phyloP scores from a whole-genome alignment of 2,113 vertebrate species.

The Notarius quadriscutis region DNA sequence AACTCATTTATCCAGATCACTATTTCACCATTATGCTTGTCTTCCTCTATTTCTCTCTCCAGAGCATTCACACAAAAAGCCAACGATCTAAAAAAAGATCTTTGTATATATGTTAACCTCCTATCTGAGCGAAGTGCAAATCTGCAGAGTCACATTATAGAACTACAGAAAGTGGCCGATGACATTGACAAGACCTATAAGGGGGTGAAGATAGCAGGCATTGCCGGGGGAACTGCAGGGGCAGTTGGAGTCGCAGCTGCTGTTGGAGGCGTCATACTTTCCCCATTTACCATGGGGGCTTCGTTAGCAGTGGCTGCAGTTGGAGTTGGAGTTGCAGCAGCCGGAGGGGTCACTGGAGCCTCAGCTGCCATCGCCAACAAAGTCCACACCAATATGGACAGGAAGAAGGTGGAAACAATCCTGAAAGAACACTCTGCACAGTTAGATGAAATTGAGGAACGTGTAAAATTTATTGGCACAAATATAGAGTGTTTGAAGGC shows the following conservation, averaged over 20 bases:
- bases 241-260: conserved; percentile 70
- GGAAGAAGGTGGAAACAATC: conserved; percentile 76
- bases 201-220: conserved; percentile 60
- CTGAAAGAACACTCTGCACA: conserved; percentile 69
- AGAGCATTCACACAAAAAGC: neutral
- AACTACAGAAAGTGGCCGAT: conserved; percentile 60
- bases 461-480: conserved; percentile 68
- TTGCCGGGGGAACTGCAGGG: conserved; percentile 73
- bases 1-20: neutral
- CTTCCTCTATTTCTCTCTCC: neutral
- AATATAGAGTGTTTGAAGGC: conserved; percentile 58
- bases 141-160: conserved; percentile 63
- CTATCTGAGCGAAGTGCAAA: conserved; percentile 58
- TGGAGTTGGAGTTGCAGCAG: conserved; percentile 74
- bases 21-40: neutral
- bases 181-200: conserved; percentile 68
- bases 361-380: conserved; percentile 74
- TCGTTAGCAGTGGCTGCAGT: conserved; percentile 73
- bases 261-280: conserved; percentile 74
- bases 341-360: conserved; percentile 73
- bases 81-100: neutral
- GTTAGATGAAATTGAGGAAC: conserved; percentile 66
- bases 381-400: conserved; percentile 70
- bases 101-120: neutral
- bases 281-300: conserved; percentile 72